Base-by-base conservation (phyloP, 2,113 vertebrate species). In the Cranoglanis bouderius region DNA sequence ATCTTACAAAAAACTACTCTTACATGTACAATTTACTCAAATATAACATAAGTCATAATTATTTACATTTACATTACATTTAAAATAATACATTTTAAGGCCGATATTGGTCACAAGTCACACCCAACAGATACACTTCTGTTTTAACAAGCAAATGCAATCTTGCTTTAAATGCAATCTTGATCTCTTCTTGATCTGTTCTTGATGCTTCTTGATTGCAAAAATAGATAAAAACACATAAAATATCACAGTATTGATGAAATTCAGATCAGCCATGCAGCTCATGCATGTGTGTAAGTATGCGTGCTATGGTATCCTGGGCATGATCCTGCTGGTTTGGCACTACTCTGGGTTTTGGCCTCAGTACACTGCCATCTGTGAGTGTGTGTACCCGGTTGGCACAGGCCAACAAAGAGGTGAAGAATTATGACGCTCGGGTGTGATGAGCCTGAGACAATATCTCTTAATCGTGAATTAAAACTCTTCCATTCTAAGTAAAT, bases 301-400 rank as follows among this genome's bases (percentile, higher is more conserved):
- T 82, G 87, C 19, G 75, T 77, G 72, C 65, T 6, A 12, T 16
- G 55, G 74, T 57, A 4, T 85, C 53, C 85, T 89, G 55, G 35
- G n/a, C 51, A 55, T 61, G 75, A 35, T 77, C 85, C 72, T 84
- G 90, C 88, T 84, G 82, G 26, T 6, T 84, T 87, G 70, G 85
- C 85, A 84, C 67, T n/a, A 12, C 18, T 84, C 12, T 78, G 43
- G 55, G 70, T 82, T 83, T 87, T 77, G 85, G 70, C 86, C 16
- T 18, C 81, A 65, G 29, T 24, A 46, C 61, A 49, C 26, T 70
- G 59, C 87, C 89, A 87, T 90, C 85, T 90, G 89, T 78, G 89
- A 57, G 67, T n/a, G 59, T 67, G 21, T 70, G 49, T 51, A 40
- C 74, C 92, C 90, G 8, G 87, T 92, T 85, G 77, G 85, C 90